Base-by-base conservation (phyloP, 2,888 invertebrate species). In the Lacanobia oleracea region DNA sequence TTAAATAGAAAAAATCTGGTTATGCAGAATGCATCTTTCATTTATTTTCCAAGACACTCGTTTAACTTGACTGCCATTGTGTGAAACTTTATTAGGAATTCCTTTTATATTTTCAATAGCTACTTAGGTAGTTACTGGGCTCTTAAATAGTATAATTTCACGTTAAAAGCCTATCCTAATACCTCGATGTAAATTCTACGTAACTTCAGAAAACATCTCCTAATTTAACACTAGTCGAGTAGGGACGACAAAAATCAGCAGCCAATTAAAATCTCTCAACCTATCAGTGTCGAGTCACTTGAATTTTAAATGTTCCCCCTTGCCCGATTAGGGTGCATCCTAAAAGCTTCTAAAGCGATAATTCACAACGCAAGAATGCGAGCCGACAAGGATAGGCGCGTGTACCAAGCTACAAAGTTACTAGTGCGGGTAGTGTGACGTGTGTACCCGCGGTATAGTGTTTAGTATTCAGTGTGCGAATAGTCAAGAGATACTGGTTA, bases 311-410 rank as follows among this genome's bases (percentile, higher is more conserved):
- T 89, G 92, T 90, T 92, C 92, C 93, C 93, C 90, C 86, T 91
- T 88, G 89, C 89, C 89, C 93, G 94, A 94, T 94, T 94, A 94
- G 94, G 94, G 93, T 95, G 94, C 94, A 95, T 95, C 94, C 92
- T 94, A 95, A 95, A 94, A 94, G 95, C 93, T 92, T 93, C 94
- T 88, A 93, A 92, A 92, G 91, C 92, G 93, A 95, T 95, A 95
- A 95, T 91, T 93, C 92, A 90, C 90, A 90, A 90, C 91, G 87
- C 90, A 94, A 93, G 95, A 95, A 95, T 95, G 95, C 92, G 93
- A 94, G 88, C 92, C 89, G 94, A 93, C 93, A 88, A 92, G 92
- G 92, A 93, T 91, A 92, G 94, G 91, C 92, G 91, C 92, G 92
- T 91, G 90, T 90, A 89, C 85, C 88, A 85, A 83, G 81, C 85